Conservation (phyloP, 2,797 vertebrate species). For the Darevskia nairensis region DNA sequence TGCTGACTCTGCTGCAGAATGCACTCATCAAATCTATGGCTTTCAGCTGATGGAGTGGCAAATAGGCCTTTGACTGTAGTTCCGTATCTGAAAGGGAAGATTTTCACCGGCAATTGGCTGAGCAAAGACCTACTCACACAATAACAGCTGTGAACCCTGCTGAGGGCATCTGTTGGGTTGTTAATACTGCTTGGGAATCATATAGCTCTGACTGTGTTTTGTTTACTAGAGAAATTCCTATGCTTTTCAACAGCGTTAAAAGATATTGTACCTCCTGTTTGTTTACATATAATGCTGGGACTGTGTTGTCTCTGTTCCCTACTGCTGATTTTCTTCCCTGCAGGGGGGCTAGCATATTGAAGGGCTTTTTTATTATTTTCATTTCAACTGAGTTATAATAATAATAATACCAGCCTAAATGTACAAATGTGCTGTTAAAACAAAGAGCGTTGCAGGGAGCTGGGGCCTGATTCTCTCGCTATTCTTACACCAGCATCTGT, state of each 20-base stretch:
- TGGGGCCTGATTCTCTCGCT: conserved; percentile 10
- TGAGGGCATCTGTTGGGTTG: conserved; percentile 69
- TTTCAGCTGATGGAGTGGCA: conserved; percentile 49
- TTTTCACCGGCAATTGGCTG: conserved; percentile 64
- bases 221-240: conserved; percentile 70
- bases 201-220: conserved; percentile 54
- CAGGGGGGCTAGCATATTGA: conserved; percentile 43
- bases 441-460: conserved; percentile 25
- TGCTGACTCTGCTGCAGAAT: conserved; percentile 41
- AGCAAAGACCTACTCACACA: conserved; percentile 54
- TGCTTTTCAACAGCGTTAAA: conserved; percentile 52
- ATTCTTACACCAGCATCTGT: conserved; percentile 28
- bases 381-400: conserved; percentile 60
- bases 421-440: conserved; percentile 58
- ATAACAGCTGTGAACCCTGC: conserved; percentile 69
- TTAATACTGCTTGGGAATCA: conserved; percentile 64
- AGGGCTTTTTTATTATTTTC: conserved; percentile 62
- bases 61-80: conserved; percentile 53
- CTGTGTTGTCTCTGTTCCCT: conserved; percentile 52
- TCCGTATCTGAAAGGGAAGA: conserved; percentile 39
- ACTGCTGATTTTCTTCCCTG: conserved; percentile 62
- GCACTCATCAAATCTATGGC: conserved; percentile 36
- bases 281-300: conserved; percentile 59
- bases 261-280: conserved; percentile 64
- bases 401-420: conserved; percentile 33